These are phyloP conservation scores for Coleophora deauratella DNA, from an alignment of 2,888 invertebrate genomes.

Conservation along the genomic window DNA sequence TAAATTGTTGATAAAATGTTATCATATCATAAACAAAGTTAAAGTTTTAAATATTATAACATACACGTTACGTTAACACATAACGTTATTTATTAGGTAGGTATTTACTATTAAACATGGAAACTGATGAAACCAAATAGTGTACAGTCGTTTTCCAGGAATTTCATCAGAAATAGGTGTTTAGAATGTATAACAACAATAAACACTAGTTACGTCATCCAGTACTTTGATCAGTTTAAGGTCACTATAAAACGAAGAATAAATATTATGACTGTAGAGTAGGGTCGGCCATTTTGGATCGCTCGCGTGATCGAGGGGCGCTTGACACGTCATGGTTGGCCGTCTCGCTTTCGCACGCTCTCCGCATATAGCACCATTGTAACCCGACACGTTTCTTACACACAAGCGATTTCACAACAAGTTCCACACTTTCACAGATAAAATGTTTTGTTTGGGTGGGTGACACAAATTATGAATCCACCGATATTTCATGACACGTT, in stretches of 20 bases:
- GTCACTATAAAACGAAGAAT: conserved; percentile 70
- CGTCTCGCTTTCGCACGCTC: conserved; percentile 63
- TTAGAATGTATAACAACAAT: conserved; percentile 37
- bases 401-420: conserved; percentile 74
- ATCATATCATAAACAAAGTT: too few relatives aligned
- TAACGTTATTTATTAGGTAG: too few relatives aligned
- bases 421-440: conserved; percentile 72
- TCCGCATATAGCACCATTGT: conserved; percentile 75
- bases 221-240: conserved; percentile 70
- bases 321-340: conserved; percentile 67
- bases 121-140: too few relatives aligned
- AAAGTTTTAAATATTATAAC: too few relatives aligned
- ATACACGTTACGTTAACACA: too few relatives aligned
- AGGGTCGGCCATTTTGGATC: conserved; percentile 70
- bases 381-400: conserved; percentile 72
- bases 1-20: too few relatives aligned
- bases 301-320: conserved; percentile 68
- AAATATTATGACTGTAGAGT: conserved; percentile 74
- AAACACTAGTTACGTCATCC: conserved; percentile 63
- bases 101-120: too few relatives aligned
- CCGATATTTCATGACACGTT: conserved; percentile 65
- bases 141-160: not conserved
- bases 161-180: conserved; percentile 9
- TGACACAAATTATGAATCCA: conserved; percentile 64
- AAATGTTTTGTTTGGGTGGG: conserved; percentile 62